Conservation (phyloP, 2,113 vertebrate species). For the Callipepla squamata region DNA sequence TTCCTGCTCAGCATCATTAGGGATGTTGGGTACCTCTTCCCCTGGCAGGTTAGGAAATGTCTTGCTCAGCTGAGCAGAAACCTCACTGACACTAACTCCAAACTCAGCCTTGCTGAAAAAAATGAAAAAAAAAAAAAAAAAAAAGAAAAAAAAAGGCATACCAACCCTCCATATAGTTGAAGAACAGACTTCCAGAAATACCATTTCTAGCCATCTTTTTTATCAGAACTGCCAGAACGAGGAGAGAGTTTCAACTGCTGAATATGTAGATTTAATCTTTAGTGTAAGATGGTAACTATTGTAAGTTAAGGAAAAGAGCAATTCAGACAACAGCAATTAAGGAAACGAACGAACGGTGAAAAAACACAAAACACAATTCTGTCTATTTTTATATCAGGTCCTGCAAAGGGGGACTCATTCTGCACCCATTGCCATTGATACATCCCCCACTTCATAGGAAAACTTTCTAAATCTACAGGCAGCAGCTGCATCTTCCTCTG, state of each 20-base stretch:
- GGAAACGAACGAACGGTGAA: not conserved
- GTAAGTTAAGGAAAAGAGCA: not conserved
- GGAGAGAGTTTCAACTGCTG: not conserved
- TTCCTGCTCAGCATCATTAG: not conserved
- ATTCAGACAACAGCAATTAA: not conserved
- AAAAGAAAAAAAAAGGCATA: not conserved
- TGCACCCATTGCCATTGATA: fast-evolving
- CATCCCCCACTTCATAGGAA: not conserved
- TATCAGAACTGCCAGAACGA: not conserved
- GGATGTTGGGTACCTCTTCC: not conserved
- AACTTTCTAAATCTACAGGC: not conserved
- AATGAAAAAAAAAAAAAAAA: not conserved
- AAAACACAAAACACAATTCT: not conserved
- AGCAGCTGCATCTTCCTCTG: not conserved
- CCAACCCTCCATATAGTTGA: not conserved
- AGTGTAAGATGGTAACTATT: not conserved
- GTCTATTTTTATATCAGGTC: not conserved
- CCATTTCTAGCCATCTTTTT: not conserved
- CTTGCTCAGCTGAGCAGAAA: not conserved
- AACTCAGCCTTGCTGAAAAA: not conserved
- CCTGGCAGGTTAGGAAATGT: not conserved
- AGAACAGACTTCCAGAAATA: not conserved
- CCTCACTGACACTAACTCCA: not conserved
- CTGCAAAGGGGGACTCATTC: not conserved
- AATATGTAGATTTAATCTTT: not conserved